phyloP scores from a whole-genome alignment of 2,888 invertebrate genomes.

The Tipula lateralis region DNA sequence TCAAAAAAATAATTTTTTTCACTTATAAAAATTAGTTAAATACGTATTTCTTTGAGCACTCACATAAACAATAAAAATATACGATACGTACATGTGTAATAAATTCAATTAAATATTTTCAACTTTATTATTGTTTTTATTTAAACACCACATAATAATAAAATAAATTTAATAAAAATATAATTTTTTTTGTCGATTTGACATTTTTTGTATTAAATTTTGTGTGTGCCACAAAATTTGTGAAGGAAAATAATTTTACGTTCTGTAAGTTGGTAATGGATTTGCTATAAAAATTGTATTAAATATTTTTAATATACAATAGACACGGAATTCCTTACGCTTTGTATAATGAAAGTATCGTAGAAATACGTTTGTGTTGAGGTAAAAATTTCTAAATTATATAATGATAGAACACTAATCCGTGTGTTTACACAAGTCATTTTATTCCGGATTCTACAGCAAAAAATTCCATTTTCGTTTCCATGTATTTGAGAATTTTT shows the following conservation, averaged over 20 bases:
- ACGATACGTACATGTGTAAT: background rate
- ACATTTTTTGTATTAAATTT: background rate
- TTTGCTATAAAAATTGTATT: background rate
- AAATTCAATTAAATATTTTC: background rate
- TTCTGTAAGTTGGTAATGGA: background rate
- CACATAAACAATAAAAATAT: background rate
- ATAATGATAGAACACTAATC: too few relatives aligned
- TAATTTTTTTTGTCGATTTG: background rate
- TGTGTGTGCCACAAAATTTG: too few relatives aligned
- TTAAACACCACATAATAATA: constrained; percentile 13
- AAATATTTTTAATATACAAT: too few relatives aligned
- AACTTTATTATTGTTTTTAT: background rate
- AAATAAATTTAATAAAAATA: constrained; percentile 3
- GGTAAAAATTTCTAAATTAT: too few relatives aligned
- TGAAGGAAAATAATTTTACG: background rate
- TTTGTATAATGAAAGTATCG: too few relatives aligned
- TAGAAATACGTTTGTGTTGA: too few relatives aligned
- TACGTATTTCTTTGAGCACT: background rate
- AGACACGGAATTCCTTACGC: too few relatives aligned
- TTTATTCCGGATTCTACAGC: too few relatives aligned
- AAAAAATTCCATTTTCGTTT: too few relatives aligned
- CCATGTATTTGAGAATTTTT: too few relatives aligned
- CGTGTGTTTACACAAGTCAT: too few relatives aligned
- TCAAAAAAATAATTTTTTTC: constrained; percentile 14
- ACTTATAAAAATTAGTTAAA: background rate